Evolutionary conservation across 37 sponge, comb jelly and placozoan species (phyloP), one percentile per base, ranked within the genome.

Genomic region (Petrosia ficiformis): DNA sequence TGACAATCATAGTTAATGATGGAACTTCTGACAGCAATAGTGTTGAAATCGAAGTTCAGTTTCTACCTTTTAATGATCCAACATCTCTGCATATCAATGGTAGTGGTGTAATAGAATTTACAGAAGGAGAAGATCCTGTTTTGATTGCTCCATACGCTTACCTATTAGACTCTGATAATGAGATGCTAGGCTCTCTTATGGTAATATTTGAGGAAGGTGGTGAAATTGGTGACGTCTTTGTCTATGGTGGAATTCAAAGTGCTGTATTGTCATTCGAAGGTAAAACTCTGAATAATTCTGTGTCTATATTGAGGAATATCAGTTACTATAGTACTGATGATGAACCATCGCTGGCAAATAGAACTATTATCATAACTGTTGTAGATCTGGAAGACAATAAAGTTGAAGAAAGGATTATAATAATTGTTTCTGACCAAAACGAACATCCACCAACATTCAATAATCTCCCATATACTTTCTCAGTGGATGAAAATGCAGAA

Each of bases 361-460:
- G 91, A 8, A 70, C 63, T 4, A 64, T 91, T 26, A 42, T 29
- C 24, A 78, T 82, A 54, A 48, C 54, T 19, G 14, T 48, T 14
- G 26, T 29, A 26, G 61, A 36, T 34, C 83, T 91, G 30, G 75
- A 60, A 29, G 91, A 86, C 79, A 3, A n/a, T 28, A 21, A 39
- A 28, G 43, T 28, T 5, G 33, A 82, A 8, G 75, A 59, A 30
- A 67, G 65, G 29, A 26, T 71, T 2, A 56, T 79, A 10, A 35
- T 65, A 4, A 41, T 70, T 29, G 48, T 74, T 0, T n/a, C 58
- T 69, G 74, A 89, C 28, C 6, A 5, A 0, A 92, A 92, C 73
- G 89, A 92, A 64, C 77, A 92, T 39, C 43, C 72, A 6, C 93
- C 93, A 54, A 56, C 52, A 39, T 92, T 92, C 73, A 42, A 41